Conservation (phyloP, 2,888 invertebrate species). For the Craniophora ligustri region DNA sequence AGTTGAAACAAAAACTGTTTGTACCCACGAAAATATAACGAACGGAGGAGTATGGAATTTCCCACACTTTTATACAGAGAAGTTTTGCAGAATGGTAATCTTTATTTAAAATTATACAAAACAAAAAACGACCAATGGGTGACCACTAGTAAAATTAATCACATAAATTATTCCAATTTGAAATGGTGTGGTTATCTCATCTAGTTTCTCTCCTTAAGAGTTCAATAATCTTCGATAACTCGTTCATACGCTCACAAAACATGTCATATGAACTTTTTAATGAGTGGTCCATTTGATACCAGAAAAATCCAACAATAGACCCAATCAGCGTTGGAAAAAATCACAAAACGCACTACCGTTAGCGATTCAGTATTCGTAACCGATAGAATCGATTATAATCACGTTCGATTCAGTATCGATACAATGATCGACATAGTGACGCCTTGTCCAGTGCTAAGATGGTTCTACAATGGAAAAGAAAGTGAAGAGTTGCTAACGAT, state of each 20-base stretch:
- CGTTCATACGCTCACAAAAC: conserved; percentile 17
- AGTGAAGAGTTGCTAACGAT: conserved; percentile 79
- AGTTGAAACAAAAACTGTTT: too few relatives aligned
- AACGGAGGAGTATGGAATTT: too few relatives aligned
- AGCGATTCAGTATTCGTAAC: conserved; percentile 68
- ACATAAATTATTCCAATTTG: not conserved
- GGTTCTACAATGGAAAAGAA: conserved; percentile 81
- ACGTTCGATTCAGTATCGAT: conserved; percentile 78
- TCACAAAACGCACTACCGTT: conserved; percentile 66
- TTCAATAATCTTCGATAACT: conserved; percentile 10
- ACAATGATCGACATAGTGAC: conserved; percentile 80
- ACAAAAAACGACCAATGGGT: too few relatives aligned
- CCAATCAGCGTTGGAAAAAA: conserved; percentile 72
- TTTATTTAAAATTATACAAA: too few relatives aligned
- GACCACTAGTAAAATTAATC: too few relatives aligned
- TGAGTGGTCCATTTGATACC: conserved; percentile 63
- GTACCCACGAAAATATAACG: too few relatives aligned
- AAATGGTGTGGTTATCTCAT: not conserved
- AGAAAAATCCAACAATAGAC: conserved; percentile 71
- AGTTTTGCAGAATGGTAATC: too few relatives aligned
- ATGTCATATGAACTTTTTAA: conserved; percentile 59
- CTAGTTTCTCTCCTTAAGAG: conserved; percentile 25
- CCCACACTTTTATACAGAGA: too few relatives aligned
- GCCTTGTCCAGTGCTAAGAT: conserved; percentile 75
- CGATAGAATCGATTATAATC: conserved; percentile 77